Evolutionary conservation across 2,888 invertebrate species (phyloP), one percentile per base, ranked within the genome.

Genomic region (Chrysopilus asiliformis): DNA sequence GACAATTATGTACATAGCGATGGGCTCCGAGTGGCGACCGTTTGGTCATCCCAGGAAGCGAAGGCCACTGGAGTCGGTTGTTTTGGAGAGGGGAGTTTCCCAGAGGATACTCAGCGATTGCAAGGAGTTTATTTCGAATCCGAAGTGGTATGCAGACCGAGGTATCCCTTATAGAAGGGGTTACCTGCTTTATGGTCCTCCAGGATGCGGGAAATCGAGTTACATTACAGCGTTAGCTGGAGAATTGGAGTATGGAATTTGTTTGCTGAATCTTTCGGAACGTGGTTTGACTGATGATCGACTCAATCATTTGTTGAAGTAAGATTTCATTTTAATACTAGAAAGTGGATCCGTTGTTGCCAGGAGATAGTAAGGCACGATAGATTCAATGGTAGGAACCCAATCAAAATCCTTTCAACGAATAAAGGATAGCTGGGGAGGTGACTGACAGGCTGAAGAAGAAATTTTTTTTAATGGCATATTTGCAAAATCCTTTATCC

Each of bases 191-290:
- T 68, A 95, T 62, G 98, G 98, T 0, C 98, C 98, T 3, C 98
- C 98, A 3, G 98, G 97, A 3, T 95, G 95, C 67, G 95, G 95
- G 7, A 97, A 97, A 67, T 91, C 91, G 2, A 94, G 94, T 12
- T 95, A 83, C 57, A 90, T 91, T 43, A 93, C 87, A 50, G 94
- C 95, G 2, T 64, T 99, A 42, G 98, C 98, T 22, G 97, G 95
- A 10, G 80, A 93, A 65, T 64, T 98, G 41, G 90, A 93, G 50
- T 91, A 89, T 60, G 87, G 89, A 36, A 95, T 99, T 46, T 98
- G 97, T 65, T 81, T 97, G 31, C 66, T 99, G 29, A 98, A 95
- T 64, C 68, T 99, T 40, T 93, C 94, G 16, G 97, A 99, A 59
- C 70, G 91, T 46, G 90, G 93, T 3, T 71, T 99, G 28, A 84